A percentile compares a stretch with the other conserved stretches of the same genome.
These are phyloP conservation scores for Murina feae DNA, from an alignment of 2,113 vertebrate species.

Conservation along the genomic window DNA sequence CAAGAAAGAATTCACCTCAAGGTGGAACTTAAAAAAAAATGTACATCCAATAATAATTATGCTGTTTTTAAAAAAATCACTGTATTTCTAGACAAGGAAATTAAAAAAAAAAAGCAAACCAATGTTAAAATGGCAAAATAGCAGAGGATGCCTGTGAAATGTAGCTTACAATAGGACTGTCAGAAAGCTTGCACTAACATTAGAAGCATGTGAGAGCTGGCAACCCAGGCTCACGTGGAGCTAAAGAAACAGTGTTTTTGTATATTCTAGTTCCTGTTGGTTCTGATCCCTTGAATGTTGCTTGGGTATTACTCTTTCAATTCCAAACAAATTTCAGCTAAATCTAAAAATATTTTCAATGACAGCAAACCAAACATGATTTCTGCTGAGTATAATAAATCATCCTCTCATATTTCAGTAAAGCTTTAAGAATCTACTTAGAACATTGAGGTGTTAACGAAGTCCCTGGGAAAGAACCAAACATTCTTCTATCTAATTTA, in stretches of 20 bases:
- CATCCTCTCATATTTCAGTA: slow-evolving; percentile 32
- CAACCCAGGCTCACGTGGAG: slow-evolving; percentile 58
- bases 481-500: background rate
- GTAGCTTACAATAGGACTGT: slow-evolving; percentile 52
- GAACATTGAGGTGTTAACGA: background rate
- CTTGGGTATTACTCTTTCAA: slow-evolving; percentile 47
- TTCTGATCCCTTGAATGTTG: slow-evolving; percentile 60
- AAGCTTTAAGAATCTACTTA: slow-evolving; percentile 23
- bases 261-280: slow-evolving; percentile 59
- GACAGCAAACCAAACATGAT: slow-evolving; percentile 62
- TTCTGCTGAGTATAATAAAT: slow-evolving; percentile 46
- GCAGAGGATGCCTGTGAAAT: slow-evolving; percentile 45
- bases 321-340: slow-evolving; percentile 70
- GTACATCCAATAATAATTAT: slow-evolving; percentile 56
- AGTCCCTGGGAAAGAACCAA: background rate
- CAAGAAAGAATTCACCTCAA: slow-evolving; percentile 11
- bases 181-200: slow-evolving; percentile 60
- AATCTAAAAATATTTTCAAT: slow-evolving; percentile 70
- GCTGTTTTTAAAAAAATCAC: slow-evolving; percentile 30
- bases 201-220: slow-evolving; percentile 59
- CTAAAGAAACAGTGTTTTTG: slow-evolving; percentile 43
- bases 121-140: slow-evolving; percentile 54
- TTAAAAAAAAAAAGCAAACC: slow-evolving; percentile 57
- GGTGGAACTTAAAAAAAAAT: background rate
- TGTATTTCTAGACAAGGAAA: slow-evolving; percentile 63